A percentile compares a stretch with the other conserved stretches of the same genome.
These are phyloP conservation scores for Ametastegia equiseti DNA, from an alignment of 2,888 invertebrate genomes.

Conservation along the genomic window DNA sequence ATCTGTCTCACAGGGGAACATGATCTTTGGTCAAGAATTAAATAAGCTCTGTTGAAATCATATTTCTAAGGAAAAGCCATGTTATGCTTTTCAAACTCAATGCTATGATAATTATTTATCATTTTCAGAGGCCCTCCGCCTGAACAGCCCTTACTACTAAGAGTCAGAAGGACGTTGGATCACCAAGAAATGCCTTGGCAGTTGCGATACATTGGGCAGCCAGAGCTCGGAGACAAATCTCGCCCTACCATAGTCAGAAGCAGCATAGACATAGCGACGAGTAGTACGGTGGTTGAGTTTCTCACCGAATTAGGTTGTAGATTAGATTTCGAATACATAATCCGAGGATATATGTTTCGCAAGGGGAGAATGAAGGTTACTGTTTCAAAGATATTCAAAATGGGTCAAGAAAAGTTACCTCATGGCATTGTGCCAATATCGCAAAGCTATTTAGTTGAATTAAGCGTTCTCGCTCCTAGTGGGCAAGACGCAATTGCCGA, in stretches of 20 bases:
- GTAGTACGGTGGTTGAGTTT: slow-evolving; percentile 93
- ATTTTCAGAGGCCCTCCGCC: slow-evolving; percentile 67
- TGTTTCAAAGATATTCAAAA: slow-evolving; percentile 95
- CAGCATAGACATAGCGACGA: slow-evolving; percentile 95
- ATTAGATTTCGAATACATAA: slow-evolving; percentile 95
- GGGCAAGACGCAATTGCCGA: slow-evolving; percentile 97
- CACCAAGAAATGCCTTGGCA: slow-evolving; percentile 92
- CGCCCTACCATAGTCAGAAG: slow-evolving; percentile 94
- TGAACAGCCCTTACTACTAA: slow-evolving; percentile 82
- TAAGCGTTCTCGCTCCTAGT: slow-evolving; percentile 92
- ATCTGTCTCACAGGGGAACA: no score
- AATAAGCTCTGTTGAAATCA: background rate
- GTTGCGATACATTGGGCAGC: slow-evolving; percentile 93
- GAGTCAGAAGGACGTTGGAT: slow-evolving; percentile 91
- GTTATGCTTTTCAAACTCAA: background rate
- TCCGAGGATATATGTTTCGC: slow-evolving; percentile 96
- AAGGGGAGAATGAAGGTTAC: slow-evolving; percentile 98
- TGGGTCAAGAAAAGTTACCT: slow-evolving; percentile 84
- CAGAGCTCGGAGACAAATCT: slow-evolving; percentile 92
- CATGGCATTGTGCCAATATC: slow-evolving; percentile 90
- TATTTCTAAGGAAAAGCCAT: background rate
- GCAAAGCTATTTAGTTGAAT: slow-evolving; percentile 94
- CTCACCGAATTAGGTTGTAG: slow-evolving; percentile 94
- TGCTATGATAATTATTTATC: background rate
- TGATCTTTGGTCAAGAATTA: background rate